A percentile compares a stretch with the other conserved stretches of the same genome.
Evolutionary conservation across 2,888 invertebrate species (phyloP).

Genomic region (Elegia similella): DNA sequence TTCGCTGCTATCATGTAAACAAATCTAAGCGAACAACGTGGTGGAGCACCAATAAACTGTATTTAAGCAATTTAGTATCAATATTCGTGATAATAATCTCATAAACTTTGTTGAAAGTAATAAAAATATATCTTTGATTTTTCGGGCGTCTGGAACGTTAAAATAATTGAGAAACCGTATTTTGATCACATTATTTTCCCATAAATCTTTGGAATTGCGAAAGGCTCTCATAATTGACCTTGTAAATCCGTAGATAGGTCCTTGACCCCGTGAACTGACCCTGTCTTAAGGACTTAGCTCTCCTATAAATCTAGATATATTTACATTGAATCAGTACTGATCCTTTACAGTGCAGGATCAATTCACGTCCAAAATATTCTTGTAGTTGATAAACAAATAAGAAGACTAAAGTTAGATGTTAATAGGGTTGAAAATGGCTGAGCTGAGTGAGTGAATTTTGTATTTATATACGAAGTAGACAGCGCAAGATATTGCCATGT

Average conservation of each 20-base stretch:
- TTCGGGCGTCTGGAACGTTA: neutral
- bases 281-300: constrained; percentile 17
- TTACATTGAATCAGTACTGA: constrained; percentile 22
- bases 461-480: constrained; percentile 21
- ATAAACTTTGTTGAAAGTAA: neutral
- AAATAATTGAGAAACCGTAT: neutral
- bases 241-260: neutral
- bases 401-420: neutral
- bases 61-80: neutral
- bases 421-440: constrained; percentile 20
- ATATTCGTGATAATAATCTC: neutral
- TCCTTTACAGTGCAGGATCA: constrained; percentile 16
- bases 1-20: constrained; percentile 9
- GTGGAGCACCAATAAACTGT: neutral
- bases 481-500: constrained; percentile 32
- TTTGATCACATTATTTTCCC: neutral
- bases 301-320: constrained; percentile 21
- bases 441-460: neutral
- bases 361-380: neutral
- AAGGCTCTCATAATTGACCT: constrained; percentile 4
- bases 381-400: neutral
- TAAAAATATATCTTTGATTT: neutral
- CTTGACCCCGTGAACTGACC: constrained; percentile 10
- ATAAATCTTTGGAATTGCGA: neutral
- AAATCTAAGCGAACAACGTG: neutral